These are phyloP conservation scores for Myathropa florea DNA, from an alignment of 2,888 invertebrate species.

Conservation along the genomic window DNA sequence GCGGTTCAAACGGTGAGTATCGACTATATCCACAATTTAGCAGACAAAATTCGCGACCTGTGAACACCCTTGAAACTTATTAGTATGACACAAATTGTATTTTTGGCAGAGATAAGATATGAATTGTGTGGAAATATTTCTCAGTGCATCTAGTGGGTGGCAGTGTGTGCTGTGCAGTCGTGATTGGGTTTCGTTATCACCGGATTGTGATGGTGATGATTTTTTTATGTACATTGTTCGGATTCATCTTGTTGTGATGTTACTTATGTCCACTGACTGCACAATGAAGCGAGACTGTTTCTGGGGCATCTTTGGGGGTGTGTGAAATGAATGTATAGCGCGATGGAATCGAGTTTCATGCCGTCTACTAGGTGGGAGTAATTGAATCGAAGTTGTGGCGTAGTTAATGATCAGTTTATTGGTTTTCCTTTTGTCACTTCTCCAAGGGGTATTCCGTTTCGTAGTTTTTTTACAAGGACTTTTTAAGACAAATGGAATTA, in stretches of 20 bases:
- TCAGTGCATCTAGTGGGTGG: neutral
- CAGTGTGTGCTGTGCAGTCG: neutral
- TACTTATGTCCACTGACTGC: conserved; percentile 11
- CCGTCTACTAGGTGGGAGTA: neutral
- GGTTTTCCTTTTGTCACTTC: neutral
- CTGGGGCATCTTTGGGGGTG: neutral
- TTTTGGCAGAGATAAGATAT: conserved; percentile 11
- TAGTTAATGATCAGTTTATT: conserved; percentile 7
- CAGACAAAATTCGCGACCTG: neutral
- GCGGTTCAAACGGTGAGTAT: conserved; percentile 79
- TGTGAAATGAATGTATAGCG: conserved; percentile 14
- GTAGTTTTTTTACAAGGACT: neutral
- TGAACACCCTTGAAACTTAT: neutral
- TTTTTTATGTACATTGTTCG: neutral
- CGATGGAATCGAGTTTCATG: conserved; percentile 46
- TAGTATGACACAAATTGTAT: neutral
- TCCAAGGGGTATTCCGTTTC: neutral
- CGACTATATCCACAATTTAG: neutral
- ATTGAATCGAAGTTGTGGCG: conserved; percentile 19
- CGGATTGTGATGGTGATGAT: neutral
- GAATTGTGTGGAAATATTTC: neutral
- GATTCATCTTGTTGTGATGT: neutral
- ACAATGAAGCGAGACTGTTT: conserved; percentile 31
- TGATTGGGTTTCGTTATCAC: neutral
- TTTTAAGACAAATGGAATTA: neutral